Base-by-base conservation (phyloP, 1,140 invertebrate genomes). In the Melanaphis sacchari region DNA sequence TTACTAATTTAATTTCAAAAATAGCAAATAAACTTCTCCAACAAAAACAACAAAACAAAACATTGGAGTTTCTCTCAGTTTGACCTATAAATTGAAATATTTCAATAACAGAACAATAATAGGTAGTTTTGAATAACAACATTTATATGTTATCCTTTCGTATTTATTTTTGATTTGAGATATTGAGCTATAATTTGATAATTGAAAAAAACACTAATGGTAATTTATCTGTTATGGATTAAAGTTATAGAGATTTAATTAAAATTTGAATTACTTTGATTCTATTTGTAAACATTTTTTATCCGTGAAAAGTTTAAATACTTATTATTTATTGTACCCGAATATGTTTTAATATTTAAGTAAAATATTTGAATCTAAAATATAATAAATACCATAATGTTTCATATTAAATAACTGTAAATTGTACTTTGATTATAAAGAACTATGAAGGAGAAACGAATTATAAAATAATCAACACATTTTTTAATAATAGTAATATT, bases 31-130 rank as follows among this genome's bases (percentile, higher is more conserved):
- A 76, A 36, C 59, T 76, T 76, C 31, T 76, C 31, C 31, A n/a
- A 76, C 59, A 76, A 76, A 76, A 76, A 76, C 59, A 76, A 76
- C 59, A n/a, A 76, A 76, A 76, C 59, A n/a, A 36, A n/a, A 76
- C 31, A 76, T 76, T 5, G 31, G 59, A 76, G 59, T 76, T 76
- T 66, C 7, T 76, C 59, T 76, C 15, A 76, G 59, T 76, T 76
- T 76, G 31, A 76, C 59, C 59, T 76, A 76, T 66, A 66, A 66
- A 66, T 18, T 76, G 31, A 76, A n/a, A 76, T 36, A 76, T 76
- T 76, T 76, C 59, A 76, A 76, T n/a, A n/a, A 76, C 31, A 76
- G n/a, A 76, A 76, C 59, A n/a, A 76, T n/a, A 76, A n/a, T n/a
- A n/a, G 59, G 59, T 76, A 76, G 59, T 76, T n/a, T 76, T n/a